Evolutionary conservation across 2,888 invertebrate species (phyloP), one percentile per base, ranked within the genome.

Genomic region (Lycia hirtaria): DNA sequence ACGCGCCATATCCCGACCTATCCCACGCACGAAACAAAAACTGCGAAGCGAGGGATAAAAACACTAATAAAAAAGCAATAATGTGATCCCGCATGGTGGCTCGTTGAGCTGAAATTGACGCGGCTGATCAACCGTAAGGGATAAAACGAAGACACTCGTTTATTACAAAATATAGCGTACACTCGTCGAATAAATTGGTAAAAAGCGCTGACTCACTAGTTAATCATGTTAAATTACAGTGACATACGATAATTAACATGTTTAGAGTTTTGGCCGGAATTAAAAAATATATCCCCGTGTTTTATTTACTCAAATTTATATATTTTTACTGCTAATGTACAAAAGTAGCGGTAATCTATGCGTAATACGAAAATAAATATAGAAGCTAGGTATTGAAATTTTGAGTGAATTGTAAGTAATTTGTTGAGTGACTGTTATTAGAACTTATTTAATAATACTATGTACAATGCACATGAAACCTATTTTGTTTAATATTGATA

Each of bases 1-100:
- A 59, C 62, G 68, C 67, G 75, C 24, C 35, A 9, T 10, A 32
- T 72, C 85, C 79, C 83, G 88, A 89, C 88, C 87, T 88, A 90
- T 91, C 92, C 90, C 90, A 91, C 89, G 88, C 81, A 83, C 80
- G 75, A 78, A 83, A 79, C 87, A 84, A 88, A 90, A 91, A 91
- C 87, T 82, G 85, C 85, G 78, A 81, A 80, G 80, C 83, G 78
- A 80, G 87, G 85, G 84, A 83, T 83, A 80, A 82, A 84, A 87
- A 86, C 78, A 80, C 85, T 85, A 92, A 92, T 92, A 92, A 92
- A 92, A 92, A 92, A 92, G 90, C 88, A 90, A 92, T 91, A 92
- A 91, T 81, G 83, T 80, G 79, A 88, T 89, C 92, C 92, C 92
- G 92, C 92, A 92, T 92, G 88, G 76, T 82, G 80, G 87, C 87